phyloP scores from a whole-genome alignment of 2,888 invertebrate genomes.

The Drosophila aldrichi region DNA sequence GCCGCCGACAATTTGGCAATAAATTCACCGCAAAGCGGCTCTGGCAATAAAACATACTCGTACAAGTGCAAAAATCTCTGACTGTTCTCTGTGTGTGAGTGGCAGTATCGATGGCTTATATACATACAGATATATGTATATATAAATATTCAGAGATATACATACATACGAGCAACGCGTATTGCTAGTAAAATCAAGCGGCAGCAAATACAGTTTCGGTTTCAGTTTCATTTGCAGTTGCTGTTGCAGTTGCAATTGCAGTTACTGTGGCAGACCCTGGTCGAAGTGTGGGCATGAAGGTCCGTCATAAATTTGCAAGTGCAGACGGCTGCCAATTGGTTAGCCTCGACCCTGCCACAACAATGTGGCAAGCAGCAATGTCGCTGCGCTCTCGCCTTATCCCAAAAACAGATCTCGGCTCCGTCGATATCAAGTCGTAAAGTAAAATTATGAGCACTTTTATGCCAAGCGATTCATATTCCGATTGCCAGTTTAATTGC shows the following conservation, averaged over 20 bases:
- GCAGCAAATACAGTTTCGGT: conserved; percentile 25
- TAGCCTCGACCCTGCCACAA: conserved; percentile 30
- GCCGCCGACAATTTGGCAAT: conserved; percentile 76
- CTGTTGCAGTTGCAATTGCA: not conserved
- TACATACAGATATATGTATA: too few relatives aligned
- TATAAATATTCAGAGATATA: not conserved
- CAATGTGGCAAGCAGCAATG: conserved; percentile 17
- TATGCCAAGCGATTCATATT: conserved; percentile 33
- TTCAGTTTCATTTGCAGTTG: not conserved
- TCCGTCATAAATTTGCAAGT: conserved; percentile 73
- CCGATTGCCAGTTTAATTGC: conserved; percentile 68
- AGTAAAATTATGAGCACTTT: conserved; percentile 45
- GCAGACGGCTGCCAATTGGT: conserved; percentile 69
- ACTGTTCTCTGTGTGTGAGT: conserved; percentile 21
- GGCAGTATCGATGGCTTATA: conserved; percentile 48
- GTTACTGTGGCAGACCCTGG: not conserved
- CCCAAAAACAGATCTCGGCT: conserved; percentile 11
- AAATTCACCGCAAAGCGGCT: conserved; percentile 75
- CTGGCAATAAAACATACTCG: conserved; percentile 71
- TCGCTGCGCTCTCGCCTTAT: not conserved
- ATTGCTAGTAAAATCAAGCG: conserved; percentile 50
- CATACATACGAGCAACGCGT: conserved; percentile 25
- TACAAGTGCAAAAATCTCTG: conserved; percentile 55
- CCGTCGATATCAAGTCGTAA: conserved; percentile 32
- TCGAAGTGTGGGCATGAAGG: conserved; percentile 57